These are phyloP conservation scores for Diploscapter pachys DNA, from an alignment of 1,140 invertebrate genomes.

Conservation along the genomic window DNA sequence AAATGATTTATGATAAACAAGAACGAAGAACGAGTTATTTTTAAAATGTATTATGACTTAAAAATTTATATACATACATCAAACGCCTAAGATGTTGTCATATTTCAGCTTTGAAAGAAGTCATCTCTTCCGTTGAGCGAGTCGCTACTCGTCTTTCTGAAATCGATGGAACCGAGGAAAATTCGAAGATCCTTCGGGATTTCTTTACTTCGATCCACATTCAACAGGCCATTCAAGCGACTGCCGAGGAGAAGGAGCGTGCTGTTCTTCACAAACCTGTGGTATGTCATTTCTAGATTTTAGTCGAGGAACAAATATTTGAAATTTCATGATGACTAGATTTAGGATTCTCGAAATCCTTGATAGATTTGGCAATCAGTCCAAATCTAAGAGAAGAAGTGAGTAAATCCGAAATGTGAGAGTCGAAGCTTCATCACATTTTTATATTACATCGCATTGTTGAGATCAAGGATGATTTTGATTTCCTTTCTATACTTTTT, in stretches of 20 bases:
- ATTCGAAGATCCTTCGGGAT: slow-evolving; percentile 29
- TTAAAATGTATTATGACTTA: slow-evolving; percentile 4
- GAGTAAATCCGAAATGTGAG: no score
- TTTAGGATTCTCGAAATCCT: neutral
- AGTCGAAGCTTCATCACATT: no score
- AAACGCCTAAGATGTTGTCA: neutral
- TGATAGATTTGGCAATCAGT: no score
- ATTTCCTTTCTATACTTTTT: no score
- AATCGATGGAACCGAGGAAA: slow-evolving; percentile 31
- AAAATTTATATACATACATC: slow-evolving; percentile 3
- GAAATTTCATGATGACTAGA: neutral
- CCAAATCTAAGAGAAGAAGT: no score
- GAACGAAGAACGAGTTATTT: neutral
- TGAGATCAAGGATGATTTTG: no score
- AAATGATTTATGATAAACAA: no score
- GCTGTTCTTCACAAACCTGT: slow-evolving; percentile 22
- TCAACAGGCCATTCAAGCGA: slow-evolving; percentile 35
- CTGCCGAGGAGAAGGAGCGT: slow-evolving; percentile 31
- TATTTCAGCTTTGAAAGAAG: slow-evolving; percentile 40
- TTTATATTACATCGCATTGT: no score
- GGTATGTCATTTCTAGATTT: slow-evolving; percentile 4
- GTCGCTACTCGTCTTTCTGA: slow-evolving; percentile 36
- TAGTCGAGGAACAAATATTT: neutral
- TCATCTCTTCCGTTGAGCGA: slow-evolving; percentile 39
- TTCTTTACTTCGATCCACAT: slow-evolving; percentile 36